phyloP scores from a whole-genome alignment of 2,113 vertebrate species.

The Dipodomys merriami region DNA sequence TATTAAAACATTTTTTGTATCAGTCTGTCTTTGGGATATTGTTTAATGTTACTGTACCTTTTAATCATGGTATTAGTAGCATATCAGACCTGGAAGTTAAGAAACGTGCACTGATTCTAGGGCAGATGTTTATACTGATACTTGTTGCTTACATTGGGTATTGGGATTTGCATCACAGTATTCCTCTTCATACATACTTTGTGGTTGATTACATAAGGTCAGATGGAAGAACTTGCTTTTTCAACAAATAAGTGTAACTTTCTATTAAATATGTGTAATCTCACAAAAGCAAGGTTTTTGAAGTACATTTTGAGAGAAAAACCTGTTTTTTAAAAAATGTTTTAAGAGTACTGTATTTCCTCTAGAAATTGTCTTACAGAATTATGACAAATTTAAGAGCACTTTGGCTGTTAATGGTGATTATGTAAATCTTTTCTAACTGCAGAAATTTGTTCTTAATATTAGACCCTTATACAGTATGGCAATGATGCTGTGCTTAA shows the following conservation, averaged over 20 bases:
- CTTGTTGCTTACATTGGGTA: not conserved
- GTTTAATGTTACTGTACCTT: not conserved
- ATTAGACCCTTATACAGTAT: not conserved
- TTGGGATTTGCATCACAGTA: not conserved
- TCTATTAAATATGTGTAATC: not conserved
- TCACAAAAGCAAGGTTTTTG: slow-evolving; percentile 21
- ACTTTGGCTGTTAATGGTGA: not conserved
- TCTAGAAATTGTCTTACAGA: slow-evolving; percentile 17
- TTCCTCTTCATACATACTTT: not conserved
- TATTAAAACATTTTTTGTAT: not conserved
- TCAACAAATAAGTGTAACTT: not conserved
- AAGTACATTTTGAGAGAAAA: not conserved
- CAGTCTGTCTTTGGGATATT: not conserved
- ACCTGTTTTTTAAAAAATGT: not conserved
- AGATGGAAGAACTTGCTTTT: slow-evolving; percentile 14
- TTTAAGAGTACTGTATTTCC: not conserved
- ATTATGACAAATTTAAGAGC: not conserved
- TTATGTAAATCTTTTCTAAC: slow-evolving; percentile 17
- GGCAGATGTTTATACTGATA: not conserved
- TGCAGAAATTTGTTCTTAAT: not conserved
- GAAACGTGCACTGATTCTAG: not conserved
- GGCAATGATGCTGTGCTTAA: not conserved
- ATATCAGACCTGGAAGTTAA: not conserved
- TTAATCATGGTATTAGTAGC: not conserved
- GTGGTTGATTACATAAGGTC: not conserved